phyloP scores from a whole-genome alignment of 2,797 vertebrate genomes.

The Phrynocephalus forsythii region DNA sequence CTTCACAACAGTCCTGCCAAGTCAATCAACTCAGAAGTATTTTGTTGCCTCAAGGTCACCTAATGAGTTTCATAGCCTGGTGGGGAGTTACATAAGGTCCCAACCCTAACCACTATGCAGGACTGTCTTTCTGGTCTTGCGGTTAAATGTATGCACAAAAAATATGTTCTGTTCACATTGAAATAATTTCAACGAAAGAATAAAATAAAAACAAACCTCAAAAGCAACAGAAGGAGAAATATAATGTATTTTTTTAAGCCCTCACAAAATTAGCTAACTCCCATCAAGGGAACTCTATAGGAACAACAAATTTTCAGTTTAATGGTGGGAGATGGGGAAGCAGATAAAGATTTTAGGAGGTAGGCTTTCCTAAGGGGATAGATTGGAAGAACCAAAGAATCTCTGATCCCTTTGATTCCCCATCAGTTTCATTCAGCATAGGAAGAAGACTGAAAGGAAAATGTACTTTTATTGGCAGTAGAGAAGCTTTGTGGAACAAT shows the following conservation, averaged over 20 bases:
- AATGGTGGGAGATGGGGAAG: background rate
- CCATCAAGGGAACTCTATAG: background rate
- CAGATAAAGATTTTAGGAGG: background rate
- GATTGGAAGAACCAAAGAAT: background rate
- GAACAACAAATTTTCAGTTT: background rate
- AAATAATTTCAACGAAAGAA: background rate
- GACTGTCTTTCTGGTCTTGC: no score
- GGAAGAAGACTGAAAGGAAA: background rate
- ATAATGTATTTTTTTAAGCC: no score
- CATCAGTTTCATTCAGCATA: background rate
- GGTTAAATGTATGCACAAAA: background rate
- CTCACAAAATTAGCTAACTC: background rate
- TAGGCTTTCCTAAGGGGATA: background rate
- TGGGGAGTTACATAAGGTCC: no score
- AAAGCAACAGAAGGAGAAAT: background rate
- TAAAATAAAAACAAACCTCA: background rate
- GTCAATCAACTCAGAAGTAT: background rate
- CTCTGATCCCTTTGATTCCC: background rate
- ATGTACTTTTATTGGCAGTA: background rate
- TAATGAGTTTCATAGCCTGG: background rate
- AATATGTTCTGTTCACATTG: no score
- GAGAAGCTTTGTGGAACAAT: background rate
- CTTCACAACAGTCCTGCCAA: no score
- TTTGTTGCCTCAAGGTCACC: background rate
- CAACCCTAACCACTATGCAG: no score